Base-by-base conservation (phyloP, 2,797 vertebrate genomes). In the Mus spretus region DNA sequence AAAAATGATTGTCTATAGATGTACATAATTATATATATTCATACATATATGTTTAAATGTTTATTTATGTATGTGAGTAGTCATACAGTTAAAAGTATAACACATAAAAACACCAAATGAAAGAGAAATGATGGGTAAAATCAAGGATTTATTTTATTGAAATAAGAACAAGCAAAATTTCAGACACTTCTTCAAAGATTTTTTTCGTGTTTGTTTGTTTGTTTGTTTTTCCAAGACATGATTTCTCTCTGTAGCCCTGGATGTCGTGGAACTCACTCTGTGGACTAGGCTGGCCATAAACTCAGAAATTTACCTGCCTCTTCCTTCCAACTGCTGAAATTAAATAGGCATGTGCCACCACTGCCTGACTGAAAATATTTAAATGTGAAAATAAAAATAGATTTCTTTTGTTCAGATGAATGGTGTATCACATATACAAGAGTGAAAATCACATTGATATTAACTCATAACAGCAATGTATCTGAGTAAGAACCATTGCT, bases 341-440 rank as follows among this genome's bases (percentile, higher is more conserved):
- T 50, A 50, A 50, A 50, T 11, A 50, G 50, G 50, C 50, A 50
- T 50, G 50, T 1, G 50, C 10, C 50, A 50, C 50, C 10, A 50
- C 1, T 50, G 50, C 9, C 10, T 12, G 50, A 12, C 10, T 50
- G 50, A 50, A 77, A 67, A n/a, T 31, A 44, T 77, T 47, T n/a
- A 95, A 75, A 34, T 26, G 57, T 90, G 57, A 53, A 95, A 11
- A 78, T 75, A 22, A 94, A 90, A 93, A 74, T 57, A n/a, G 28
- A 50, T 57, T 85, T 67, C 2, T 79, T 26, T 92, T 17, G 0
- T 80, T 74, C 20, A 20, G 24, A 85, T 28, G 61, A 15, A 74
- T 37, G 14, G 44, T 2, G 19, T 83, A 83, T 44, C 14, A 11
- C 14, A 61, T 63, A 28, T 22, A 44, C 24, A 63, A 28, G 24